A percentile compares a stretch with the other conserved stretches of the same genome.
Conservation (phyloP, 2,888 invertebrate species). For the Leptinotarsa juncta region DNA sequence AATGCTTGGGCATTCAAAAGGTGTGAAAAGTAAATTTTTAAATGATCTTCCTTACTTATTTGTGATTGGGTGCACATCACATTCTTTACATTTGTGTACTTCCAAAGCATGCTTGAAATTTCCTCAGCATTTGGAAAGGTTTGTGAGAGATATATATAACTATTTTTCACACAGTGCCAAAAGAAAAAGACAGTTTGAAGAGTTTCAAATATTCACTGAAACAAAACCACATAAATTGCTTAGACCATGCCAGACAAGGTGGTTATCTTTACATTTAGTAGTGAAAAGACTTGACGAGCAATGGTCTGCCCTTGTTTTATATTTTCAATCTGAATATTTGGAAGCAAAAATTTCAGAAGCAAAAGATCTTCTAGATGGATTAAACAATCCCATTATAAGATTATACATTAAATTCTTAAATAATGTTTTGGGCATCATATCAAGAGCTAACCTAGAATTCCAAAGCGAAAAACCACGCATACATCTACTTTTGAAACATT, state of each 20-base stretch:
- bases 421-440: conserved; percentile 6
- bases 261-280: conserved; percentile 17
- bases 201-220: conserved; percentile 18
- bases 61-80: conserved; percentile 20
- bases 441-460: conserved; percentile 22
- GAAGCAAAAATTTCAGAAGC: conserved; percentile 13
- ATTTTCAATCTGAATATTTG: conserved; percentile 8
- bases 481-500: conserved; percentile 16
- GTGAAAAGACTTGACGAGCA: conserved; percentile 20
- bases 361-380: conserved; percentile 4
- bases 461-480: conserved; percentile 13
- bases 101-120: conserved; percentile 17
- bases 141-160: conserved; percentile 22
- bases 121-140: conserved; percentile 10
- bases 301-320: conserved; percentile 18
- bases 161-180: conserved; percentile 25
- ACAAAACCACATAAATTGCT: conserved; percentile 20
- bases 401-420: conserved; percentile 16
- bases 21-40: conserved; percentile 19
- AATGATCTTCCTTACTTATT: conserved; percentile 20
- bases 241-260: conserved; percentile 24
- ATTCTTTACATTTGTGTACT: conserved; percentile 17
- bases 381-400: conserved; percentile 14
- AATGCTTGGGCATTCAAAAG: conserved; percentile 3
- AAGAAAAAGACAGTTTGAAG: conserved; percentile 13